Base-by-base conservation (phyloP, 1,140 invertebrate species). In the Oncopodura yosiiana region DNA sequence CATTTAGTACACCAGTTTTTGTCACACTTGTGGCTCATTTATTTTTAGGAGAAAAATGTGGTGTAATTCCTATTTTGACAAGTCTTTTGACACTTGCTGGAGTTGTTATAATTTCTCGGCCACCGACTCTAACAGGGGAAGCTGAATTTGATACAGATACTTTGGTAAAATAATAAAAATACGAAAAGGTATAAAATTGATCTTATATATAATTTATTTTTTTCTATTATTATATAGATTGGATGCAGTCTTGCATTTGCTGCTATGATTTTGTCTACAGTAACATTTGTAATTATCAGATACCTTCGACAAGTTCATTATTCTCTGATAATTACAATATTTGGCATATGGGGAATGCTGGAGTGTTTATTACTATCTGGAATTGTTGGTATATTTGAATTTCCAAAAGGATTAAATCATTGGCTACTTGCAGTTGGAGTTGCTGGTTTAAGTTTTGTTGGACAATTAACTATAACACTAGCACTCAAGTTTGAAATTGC, bases 291-390 rank as follows among this genome's bases (percentile, higher is more conserved):
- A 3, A n/a, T 50, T 11, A 30, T 60, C 37, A 14, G 58, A 1
- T 51, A 55, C 29, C 23, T 60, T 14, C 32, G 50, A 26, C 21
- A 49, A 19, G 41, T 60, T 21, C 52, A 60, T 46, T 49, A 43
- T 41, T 32, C 52, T 12, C 5, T 54, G 14, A 41, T 55, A 8
- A 37, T 42, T 3, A 14, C 37, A 6, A 12, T 23, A 3, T 60
- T 60, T 27, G 51, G 44, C 12, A 4, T 30, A 3, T 60, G 58
- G 58, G 57, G 58, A 21, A 30, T 46, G 6, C 11, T 55, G 3
- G 24, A 54, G 29, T 38, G 48, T 39, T 14, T 50, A n/a, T 19
- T 32, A 3, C 26, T 43, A 3, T 23, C 39, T 16, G 26, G 37
- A 9, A 18, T 26, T 12, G 14, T 55, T 21, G 49, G 34, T 12